Evolutionary conservation across 2,888 invertebrate genomes (phyloP).

Genomic region (Melanargia galathea): DNA sequence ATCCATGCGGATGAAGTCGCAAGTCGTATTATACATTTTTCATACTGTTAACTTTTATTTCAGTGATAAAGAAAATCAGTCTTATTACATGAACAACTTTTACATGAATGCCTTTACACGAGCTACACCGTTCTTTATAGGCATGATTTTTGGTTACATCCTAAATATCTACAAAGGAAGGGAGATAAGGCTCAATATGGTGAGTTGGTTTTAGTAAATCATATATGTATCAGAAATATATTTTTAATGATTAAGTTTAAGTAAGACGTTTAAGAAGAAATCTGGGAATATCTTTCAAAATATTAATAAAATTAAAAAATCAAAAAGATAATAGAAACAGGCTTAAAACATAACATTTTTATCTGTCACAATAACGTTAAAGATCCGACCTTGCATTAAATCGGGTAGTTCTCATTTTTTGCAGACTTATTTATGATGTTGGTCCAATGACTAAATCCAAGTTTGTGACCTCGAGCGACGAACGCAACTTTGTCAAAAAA

Average conservation of each 20-base stretch:
- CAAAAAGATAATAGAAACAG: background rate
- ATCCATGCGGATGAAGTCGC: too few relatives aligned
- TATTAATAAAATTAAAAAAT: background rate
- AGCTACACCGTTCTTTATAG: constrained; percentile 53
- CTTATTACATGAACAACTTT: constrained; percentile 48
- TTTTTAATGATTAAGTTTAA: constrained; percentile 11
- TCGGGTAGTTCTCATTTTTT: too few relatives aligned
- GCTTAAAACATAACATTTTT: background rate
- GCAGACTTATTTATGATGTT: too few relatives aligned
- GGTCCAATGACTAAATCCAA: too few relatives aligned
- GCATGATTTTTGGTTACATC: constrained; percentile 56
- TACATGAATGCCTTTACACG: constrained; percentile 59
- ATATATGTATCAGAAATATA: background rate
- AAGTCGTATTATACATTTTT: background rate
- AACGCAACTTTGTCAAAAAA: too few relatives aligned
- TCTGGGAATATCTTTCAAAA: background rate
- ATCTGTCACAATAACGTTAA: background rate
- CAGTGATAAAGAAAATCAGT: constrained; percentile 36
- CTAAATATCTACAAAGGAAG: constrained; percentile 60
- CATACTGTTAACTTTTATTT: constrained; percentile 22
- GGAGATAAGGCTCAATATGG: constrained; percentile 43
- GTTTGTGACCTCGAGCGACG: too few relatives aligned
- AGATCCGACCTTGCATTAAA: too few relatives aligned
- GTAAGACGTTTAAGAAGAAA: background rate
- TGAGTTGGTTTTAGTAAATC: constrained; percentile 30